Evolutionary conservation across 92 coral and sea anemone species (phyloP).

Genomic region (Epizoanthus scotinus): DNA sequence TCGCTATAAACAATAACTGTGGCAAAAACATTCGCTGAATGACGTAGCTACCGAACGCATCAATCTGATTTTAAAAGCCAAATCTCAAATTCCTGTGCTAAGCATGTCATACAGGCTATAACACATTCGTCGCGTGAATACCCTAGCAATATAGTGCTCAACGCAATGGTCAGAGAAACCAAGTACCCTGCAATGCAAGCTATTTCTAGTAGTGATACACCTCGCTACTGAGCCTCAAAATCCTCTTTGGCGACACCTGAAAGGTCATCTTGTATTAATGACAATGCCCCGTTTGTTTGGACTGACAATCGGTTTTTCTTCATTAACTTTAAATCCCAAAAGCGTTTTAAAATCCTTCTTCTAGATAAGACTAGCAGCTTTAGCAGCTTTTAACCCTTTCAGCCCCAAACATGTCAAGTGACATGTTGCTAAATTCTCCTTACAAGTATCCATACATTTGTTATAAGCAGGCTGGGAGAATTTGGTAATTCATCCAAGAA

Average conservation of each 20-base stretch:
- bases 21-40: conserved; percentile 42
- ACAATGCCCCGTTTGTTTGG: conserved; percentile 44
- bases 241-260: conserved; percentile 20
- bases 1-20: conserved; percentile 41
- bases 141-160: conserved; percentile 35
- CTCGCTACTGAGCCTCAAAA: conserved; percentile 18
- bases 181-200: conserved; percentile 36
- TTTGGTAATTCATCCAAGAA: too few species aligned
- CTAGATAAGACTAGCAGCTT: conserved; percentile 48
- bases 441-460: too few species aligned
- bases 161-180: conserved; percentile 36
- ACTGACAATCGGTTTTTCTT: conserved; percentile 57
- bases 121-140: conserved; percentile 43
- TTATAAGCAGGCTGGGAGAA: too few species aligned
- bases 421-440: too few species aligned
- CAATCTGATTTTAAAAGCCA: conserved; percentile 40
- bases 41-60: conserved; percentile 46
- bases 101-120: conserved; percentile 24
- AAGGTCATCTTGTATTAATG: conserved; percentile 45
- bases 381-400: too few species aligned
- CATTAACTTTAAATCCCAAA: conserved; percentile 46
- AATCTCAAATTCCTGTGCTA: conserved; percentile 45
- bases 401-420: too few species aligned
- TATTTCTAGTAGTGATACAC: conserved; percentile 11
- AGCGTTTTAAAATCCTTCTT: conserved; percentile 30